Base-by-base conservation (phyloP, 2,113 vertebrate genomes). In the Epinephelus moara region DNA sequence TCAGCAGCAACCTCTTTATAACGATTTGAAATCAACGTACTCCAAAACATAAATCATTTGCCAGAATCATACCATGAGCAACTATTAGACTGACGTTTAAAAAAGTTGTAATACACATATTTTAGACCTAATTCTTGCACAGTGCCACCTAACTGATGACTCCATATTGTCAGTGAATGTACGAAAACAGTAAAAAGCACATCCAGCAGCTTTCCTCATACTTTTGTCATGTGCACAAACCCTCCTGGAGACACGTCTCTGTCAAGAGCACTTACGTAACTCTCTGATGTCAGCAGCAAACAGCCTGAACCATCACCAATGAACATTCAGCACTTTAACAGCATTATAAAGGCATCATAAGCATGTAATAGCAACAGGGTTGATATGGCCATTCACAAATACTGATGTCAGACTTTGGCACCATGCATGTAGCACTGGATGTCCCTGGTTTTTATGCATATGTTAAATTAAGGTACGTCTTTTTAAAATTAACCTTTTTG, bases 211-310 rank as follows among this genome's bases (percentile, higher is more conserved):
- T 81, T 74, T 74, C 47, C 67, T 79, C 79, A 81, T 57, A 86
- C 67, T 70, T 71, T 49, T 18, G 57, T 85, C 78, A 75, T 79
- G 73, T 78, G 75, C 70, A 84, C 78, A 42, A 72, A 66, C 33
- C 47, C 69, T 73, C 11, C 56, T 15, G 70, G 55, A 79, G 53
- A 72, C 33, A 19, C 14, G 47, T 63, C 62, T 19, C 50, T 71
- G 71, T 56, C 78, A 45, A 42, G 4, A 80, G 71, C 76, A 70
- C 37, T 90, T 90, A 73, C 47, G 11, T 77, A 90, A 92, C 68
- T 27, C 53, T 66, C 66, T 61, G 84, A 82, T 30, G 75, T 85
- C 70, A 86, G 66, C 75, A 56, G 68, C 72, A 86, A 78, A 70
- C 25, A 55, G 70, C 18, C 55, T 72, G 0, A 0, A n/a, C 13